Evolutionary conservation across 2,888 invertebrate species (phyloP), one percentile per base, ranked within the genome.

Genomic region (Drosophila recens): DNA sequence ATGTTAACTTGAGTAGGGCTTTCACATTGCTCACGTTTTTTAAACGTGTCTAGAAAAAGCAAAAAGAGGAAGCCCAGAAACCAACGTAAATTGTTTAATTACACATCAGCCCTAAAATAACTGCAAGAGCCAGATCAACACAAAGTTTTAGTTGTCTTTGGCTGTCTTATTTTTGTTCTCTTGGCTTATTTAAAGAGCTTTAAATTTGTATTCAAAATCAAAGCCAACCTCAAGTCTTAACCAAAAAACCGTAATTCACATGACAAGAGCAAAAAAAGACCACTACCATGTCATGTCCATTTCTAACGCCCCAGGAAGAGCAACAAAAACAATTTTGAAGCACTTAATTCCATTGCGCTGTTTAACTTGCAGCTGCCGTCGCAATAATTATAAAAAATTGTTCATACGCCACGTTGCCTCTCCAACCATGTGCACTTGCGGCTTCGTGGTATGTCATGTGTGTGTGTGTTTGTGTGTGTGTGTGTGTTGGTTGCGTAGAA

Each of bases 341-440:
- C 73, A 80, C 72, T 75, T 78, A 75, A 78, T 74, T 72, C 67
- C 58, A 76, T 76, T 65, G 70, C 75, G 59, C 54, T 67, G 75
- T 63, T 82, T 52, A 77, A 74, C 56, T 62, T 69, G 62, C 72
- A 66, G 80, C 62, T 69, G 67, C 61, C 56, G 67, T 66, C 40
- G 66, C 63, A 75, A 42, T 80, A 85, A 82, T 80, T 83, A 77
- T 63, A 48, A 65, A 75, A 69, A 74, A 79, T 85, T 82, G 73
- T 68, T 40, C 72, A 86, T 83, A 77, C 83, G 86, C 67, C 65
- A 33, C 61, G 75, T 70, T 67, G 63, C 64, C 34, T 45, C 4
- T 52, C 51, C 58, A 33, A 34, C 6, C 38, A 33, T 53, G 46
- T 53, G 42, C 20, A 13, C 11, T 43, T 43, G 20, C 13, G 20